phyloP scores from a whole-genome alignment of 1,140 invertebrate species.

The Heterodera carotae region DNA sequence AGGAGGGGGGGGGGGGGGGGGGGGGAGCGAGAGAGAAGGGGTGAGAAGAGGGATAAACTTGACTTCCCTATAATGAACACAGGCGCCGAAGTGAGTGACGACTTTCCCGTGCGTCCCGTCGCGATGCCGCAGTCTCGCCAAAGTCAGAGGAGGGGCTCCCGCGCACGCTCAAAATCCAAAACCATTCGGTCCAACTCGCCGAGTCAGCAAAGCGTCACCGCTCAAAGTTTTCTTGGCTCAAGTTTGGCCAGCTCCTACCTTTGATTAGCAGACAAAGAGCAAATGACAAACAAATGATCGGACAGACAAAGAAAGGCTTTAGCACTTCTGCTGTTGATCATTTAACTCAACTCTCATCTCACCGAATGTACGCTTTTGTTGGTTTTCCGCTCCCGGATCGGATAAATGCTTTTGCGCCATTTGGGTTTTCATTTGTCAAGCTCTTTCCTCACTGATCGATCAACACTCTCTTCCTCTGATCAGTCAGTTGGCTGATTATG shows the following conservation, averaged over 20 bases:
- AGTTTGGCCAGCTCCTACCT: conserved; percentile 51
- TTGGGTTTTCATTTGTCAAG: neutral
- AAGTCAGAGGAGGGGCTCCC: conserved; percentile 12
- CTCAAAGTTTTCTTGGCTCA: conserved; percentile 60
- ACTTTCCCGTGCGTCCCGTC: conserved; percentile 21
- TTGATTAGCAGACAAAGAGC: conserved; percentile 18
- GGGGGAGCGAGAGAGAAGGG: too few relatives aligned
- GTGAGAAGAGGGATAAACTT: too few relatives aligned
- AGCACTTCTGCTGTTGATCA: neutral
- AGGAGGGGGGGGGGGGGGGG: too few relatives aligned
- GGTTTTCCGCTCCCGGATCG: neutral
- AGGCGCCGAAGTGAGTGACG: conserved; percentile 38
- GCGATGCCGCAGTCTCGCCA: conserved; percentile 45
- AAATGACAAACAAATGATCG: neutral
- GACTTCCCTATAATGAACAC: conserved; percentile 48
- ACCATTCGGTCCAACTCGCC: conserved; percentile 21
- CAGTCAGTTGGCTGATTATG: too few relatives aligned
- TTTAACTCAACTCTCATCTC: neutral
- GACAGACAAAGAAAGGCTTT: neutral
- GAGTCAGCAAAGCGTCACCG: conserved; percentile 27
- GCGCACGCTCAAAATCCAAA: conserved; percentile 8
- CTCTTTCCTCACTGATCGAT: neutral
- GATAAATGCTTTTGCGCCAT: neutral
- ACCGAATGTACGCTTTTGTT: neutral
- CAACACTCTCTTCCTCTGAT: neutral